phyloP scores from a whole-genome alignment of 2,888 invertebrate species.

The Bembecia ichneumoniformis region DNA sequence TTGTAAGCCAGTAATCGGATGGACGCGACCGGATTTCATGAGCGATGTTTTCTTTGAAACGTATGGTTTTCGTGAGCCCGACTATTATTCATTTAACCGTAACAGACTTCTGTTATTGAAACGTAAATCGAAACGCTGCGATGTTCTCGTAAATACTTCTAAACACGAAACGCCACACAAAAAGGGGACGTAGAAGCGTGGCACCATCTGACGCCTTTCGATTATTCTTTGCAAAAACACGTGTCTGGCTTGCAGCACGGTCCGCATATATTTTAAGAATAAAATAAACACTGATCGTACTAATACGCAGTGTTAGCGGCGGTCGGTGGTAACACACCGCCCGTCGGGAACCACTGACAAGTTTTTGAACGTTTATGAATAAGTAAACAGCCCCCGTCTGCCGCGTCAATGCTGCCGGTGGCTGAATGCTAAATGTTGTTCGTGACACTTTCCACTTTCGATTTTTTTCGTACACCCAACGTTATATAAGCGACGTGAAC shows the following conservation, averaged over 20 bases:
- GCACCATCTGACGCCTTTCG: constrained; percentile 16
- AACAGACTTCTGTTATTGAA: constrained; percentile 18
- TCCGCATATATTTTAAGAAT: constrained; percentile 29
- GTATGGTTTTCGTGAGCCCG: neutral
- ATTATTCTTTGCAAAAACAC: constrained; percentile 23
- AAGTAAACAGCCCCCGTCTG: constrained; percentile 61
- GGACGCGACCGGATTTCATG: constrained; percentile 37
- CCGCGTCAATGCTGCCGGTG: constrained; percentile 56
- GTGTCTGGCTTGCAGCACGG: constrained; percentile 17
- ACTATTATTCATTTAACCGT: neutral
- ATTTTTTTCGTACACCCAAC: constrained; percentile 27
- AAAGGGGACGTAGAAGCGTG: constrained; percentile 17
- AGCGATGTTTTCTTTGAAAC: constrained; percentile 14
- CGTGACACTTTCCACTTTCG: constrained; percentile 64
- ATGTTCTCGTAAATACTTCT: constrained; percentile 14
- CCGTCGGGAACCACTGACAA: constrained; percentile 37
- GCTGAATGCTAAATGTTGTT: constrained; percentile 63
- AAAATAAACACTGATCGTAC: constrained; percentile 39
- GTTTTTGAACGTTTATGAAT: constrained; percentile 70
- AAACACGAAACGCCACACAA: constrained; percentile 18
- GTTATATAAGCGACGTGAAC: neutral
- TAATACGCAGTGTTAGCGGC: constrained; percentile 22
- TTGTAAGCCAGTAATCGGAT: constrained; percentile 38
- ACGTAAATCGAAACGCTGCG: constrained; percentile 14
- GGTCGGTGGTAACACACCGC: constrained; percentile 2